phyloP scores from a whole-genome alignment of 2,888 invertebrate genomes.

The Hedya salicella region DNA sequence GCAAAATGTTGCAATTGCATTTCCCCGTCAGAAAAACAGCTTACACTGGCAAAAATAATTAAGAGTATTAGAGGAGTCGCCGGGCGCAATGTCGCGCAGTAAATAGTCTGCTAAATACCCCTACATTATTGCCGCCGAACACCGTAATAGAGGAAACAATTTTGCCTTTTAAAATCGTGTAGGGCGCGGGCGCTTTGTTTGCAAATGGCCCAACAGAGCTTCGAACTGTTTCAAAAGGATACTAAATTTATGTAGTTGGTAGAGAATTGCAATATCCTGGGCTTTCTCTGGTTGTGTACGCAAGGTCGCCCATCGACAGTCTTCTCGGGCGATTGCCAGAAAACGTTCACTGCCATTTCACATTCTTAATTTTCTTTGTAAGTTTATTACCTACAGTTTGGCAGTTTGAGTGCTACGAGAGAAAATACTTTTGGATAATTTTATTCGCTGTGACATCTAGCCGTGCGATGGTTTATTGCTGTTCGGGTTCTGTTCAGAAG shows the following conservation, averaged over 20 bases:
- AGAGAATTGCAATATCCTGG: slow-evolving; percentile 42
- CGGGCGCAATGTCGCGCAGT: slow-evolving; percentile 78
- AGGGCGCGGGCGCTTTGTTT: slow-evolving; percentile 65
- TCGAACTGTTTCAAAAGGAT: slow-evolving; percentile 46
- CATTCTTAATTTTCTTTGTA: slow-evolving; percentile 39
- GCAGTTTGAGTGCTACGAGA: slow-evolving; percentile 34
- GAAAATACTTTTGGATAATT: slow-evolving; percentile 35
- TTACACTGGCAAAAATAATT: slow-evolving; percentile 84
- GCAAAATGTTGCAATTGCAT: slow-evolving; percentile 83
- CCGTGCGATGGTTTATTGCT: slow-evolving; percentile 27
- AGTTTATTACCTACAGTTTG: slow-evolving; percentile 38
- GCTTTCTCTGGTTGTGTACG: slow-evolving; percentile 24
- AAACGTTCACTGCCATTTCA: slow-evolving; percentile 34
- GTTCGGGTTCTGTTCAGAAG: slow-evolving; percentile 22
- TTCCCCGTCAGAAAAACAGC: slow-evolving; percentile 82
- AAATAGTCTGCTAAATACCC: slow-evolving; percentile 82
- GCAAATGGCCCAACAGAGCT: slow-evolving; percentile 54
- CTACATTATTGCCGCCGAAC: slow-evolving; percentile 80
- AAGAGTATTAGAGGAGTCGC: slow-evolving; percentile 82
- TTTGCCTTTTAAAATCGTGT: slow-evolving; percentile 75
- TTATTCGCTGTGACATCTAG: slow-evolving; percentile 29
- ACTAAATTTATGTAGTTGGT: slow-evolving; percentile 49
- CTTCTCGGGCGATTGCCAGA: slow-evolving; percentile 33
- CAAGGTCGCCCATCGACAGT: slow-evolving; percentile 34
- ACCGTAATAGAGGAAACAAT: slow-evolving; percentile 77